Evolutionary conservation across 2,113 vertebrate genomes (phyloP).

Genomic region (western clawed frog (Xenopus tropicalis)): DNA sequence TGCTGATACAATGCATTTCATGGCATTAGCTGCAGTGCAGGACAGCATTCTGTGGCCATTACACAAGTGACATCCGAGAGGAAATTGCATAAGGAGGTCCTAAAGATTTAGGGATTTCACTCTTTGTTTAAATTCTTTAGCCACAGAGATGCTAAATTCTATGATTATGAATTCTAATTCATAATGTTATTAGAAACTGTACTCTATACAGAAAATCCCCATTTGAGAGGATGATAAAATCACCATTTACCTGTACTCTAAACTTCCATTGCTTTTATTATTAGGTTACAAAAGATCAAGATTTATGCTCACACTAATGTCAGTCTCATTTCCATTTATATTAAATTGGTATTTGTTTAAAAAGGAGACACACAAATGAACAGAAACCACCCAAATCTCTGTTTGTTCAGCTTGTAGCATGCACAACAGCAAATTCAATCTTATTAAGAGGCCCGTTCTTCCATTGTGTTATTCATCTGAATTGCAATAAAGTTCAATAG

Average conservation of each 20-base stretch:
- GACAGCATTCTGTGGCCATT: too few species aligned
- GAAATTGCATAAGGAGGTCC: too few species aligned
- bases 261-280: slow-evolving; percentile 62
- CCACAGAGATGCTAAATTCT: too few species aligned
- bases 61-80: too few species aligned
- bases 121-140: too few species aligned
- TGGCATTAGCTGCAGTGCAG: too few species aligned
- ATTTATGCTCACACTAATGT: slow-evolving; percentile 67
- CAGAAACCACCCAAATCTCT: slow-evolving; percentile 69
- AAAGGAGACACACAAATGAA: slow-evolving; percentile 65
- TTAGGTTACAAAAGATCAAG: slow-evolving; percentile 73
- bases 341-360: slow-evolving; percentile 76
- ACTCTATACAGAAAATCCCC: slow-evolving; percentile 7
- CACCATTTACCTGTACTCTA: slow-evolving; percentile 59
- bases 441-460: slow-evolving; percentile 69
- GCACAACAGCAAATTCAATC: slow-evolving; percentile 70
- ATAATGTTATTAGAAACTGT: neutral
- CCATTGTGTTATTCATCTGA: slow-evolving; percentile 57
- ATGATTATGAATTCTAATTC: too few species aligned
- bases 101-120: too few species aligned
- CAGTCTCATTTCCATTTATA: slow-evolving; percentile 80
- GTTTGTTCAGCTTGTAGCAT: slow-evolving; percentile 75
- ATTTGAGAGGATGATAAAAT: slow-evolving; percentile 26
- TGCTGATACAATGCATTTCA: too few species aligned
- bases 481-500: slow-evolving; percentile 51